Evolutionary conservation across 2,113 vertebrate genomes (phyloP).

Genomic region (Odocoileus virginianus): DNA sequence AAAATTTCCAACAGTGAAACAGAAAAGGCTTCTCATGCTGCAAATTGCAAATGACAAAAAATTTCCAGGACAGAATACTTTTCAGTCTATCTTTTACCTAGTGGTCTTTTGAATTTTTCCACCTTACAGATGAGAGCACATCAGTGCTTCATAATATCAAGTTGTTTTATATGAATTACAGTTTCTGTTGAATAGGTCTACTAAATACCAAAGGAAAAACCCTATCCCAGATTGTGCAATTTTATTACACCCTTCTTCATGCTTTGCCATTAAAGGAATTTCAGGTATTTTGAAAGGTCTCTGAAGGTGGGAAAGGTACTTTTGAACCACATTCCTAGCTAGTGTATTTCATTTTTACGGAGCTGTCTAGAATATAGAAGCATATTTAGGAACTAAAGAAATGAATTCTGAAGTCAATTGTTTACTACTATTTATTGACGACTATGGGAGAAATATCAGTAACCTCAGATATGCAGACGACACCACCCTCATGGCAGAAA

Average conservation of each 20-base stretch:
- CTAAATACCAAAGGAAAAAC: neutral
- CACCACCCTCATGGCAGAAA: too few species aligned
- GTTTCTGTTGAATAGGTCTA: neutral
- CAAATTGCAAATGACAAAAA: neutral
- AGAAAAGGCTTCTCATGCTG: neutral
- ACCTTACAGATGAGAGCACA: neutral
- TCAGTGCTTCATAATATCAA: neutral
- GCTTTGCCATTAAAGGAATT: neutral
- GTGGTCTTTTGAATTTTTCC: neutral
- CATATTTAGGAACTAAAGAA: neutral
- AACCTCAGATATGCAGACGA: too few species aligned
- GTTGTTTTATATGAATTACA: neutral
- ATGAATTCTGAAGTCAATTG: neutral
- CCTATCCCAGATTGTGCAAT: neutral
- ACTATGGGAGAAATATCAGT: neutral
- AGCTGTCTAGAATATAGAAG: neutral
- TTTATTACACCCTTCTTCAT: neutral
- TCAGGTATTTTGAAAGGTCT: neutral
- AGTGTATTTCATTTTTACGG: neutral
- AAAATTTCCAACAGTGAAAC: neutral
- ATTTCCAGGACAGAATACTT: neutral
- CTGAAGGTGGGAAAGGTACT: neutral
- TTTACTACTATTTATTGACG: neutral
- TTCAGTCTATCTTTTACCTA: neutral
- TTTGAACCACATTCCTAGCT: neutral